Evolutionary conservation across 2,797 vertebrate species (phyloP), one percentile per base, ranked within the genome.

Genomic region (Thunnus albacares): DNA sequence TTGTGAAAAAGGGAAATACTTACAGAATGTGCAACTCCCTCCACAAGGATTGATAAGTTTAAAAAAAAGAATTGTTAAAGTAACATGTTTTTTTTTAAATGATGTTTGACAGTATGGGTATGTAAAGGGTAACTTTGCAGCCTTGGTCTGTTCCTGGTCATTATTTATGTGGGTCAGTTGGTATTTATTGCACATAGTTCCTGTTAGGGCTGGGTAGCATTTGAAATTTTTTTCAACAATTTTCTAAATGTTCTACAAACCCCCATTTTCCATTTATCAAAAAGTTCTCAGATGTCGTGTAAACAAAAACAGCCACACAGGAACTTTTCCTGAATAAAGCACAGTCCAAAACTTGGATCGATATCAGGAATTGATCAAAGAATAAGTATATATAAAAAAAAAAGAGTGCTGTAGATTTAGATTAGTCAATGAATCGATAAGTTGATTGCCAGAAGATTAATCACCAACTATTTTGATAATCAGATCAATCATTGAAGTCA

Each of bases 1-100:
- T 75, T 28, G 75, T 55, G 15, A 28, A 68, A 24, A 18, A 20
- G 51, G 30, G 18, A 71, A 67, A 67, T 30, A 35, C 28, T 60
- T 3, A 10, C 10, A 14, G 12, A 14, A 2, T 47, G 62, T 30
- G 30, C 18, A 33, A 62, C 45, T 52, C 20, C 38, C n/a, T 3
- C 47, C 18, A 51, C 7, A 18, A 51, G 47, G 7, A 51, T 17
- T 30, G 35, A 38, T 24, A 38, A 15, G 1, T 47, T 47, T 12
- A 15, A 17, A 47, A 47, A 47, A 6, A 15, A 61, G 30, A 33
- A 14, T 60, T 7, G 22, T 45, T 56, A 9, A 45, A 33, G 11
- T 49, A 11, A 67, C 2, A 7, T 5, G 52, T 12, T 20, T n/a
- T 11, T 58, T 35, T 33, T 33, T 33, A 6, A 24, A 15, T 49